Conservation (phyloP, 1,140 invertebrate genomes). For the Rhysida immarginata region DNA sequence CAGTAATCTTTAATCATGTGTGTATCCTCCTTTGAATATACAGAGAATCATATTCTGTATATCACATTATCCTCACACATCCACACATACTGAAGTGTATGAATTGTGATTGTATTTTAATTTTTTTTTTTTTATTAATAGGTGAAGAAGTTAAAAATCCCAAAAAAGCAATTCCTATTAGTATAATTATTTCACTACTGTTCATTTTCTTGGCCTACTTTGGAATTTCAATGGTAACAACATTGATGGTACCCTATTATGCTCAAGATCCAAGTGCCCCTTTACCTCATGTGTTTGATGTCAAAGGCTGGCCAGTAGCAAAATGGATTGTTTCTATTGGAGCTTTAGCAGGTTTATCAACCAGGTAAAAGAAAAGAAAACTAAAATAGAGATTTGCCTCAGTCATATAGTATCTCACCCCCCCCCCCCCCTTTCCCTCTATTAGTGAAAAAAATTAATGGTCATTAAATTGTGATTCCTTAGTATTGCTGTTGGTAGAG, state of each 20-base stretch:
- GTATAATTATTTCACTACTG: slow-evolving; percentile 62
- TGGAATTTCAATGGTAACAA: slow-evolving; percentile 67
- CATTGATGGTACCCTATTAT: slow-evolving; percentile 83
- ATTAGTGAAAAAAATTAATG: too few relatives aligned
- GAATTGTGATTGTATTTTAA: slow-evolving; percentile 10
- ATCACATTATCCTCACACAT: too few relatives aligned
- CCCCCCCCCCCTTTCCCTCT: too few relatives aligned
- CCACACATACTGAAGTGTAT: too few relatives aligned
- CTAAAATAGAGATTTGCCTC: too few relatives aligned
- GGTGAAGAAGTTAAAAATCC: slow-evolving; percentile 78
- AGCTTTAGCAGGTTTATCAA: slow-evolving; percentile 51
- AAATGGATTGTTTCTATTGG: slow-evolving; percentile 62
- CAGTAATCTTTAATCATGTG: too few relatives aligned
- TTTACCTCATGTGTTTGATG: slow-evolving; percentile 57
- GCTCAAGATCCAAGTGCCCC: slow-evolving; percentile 62
- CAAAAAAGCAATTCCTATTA: slow-evolving; percentile 66
- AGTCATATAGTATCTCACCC: too few relatives aligned
- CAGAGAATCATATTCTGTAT: too few relatives aligned
- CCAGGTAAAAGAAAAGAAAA: slow-evolving; percentile 47
- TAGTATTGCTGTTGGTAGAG: too few relatives aligned
- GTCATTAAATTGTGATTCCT: too few relatives aligned
- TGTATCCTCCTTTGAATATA: too few relatives aligned
- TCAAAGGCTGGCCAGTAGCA: slow-evolving; percentile 48
- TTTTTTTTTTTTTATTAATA: slow-evolving; percentile 23
- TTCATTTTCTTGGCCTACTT: slow-evolving; percentile 70